phyloP scores from a whole-genome alignment of 92 coral and sea anemone species.

The Epizoanthus rinbou region DNA sequence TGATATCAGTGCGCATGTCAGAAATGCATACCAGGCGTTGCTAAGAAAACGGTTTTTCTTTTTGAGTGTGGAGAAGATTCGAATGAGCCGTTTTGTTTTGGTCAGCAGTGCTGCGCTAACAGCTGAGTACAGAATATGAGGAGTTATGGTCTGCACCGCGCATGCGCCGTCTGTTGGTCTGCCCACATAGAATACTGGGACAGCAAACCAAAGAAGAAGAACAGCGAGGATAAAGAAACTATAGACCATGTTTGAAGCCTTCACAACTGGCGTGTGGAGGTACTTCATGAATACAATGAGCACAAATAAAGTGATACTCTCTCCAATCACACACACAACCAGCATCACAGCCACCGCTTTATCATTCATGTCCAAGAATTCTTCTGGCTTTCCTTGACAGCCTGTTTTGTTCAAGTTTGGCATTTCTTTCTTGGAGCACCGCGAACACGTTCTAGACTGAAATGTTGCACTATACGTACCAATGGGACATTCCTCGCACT shows the following conservation, averaged over 20 bases:
- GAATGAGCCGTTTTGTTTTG: slow-evolving; percentile 89
- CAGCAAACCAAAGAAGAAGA: slow-evolving; percentile 68
- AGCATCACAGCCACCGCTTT: slow-evolving; percentile 55
- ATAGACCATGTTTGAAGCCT: slow-evolving; percentile 79
- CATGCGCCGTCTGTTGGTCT: slow-evolving; percentile 70
- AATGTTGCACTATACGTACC: slow-evolving; percentile 60
- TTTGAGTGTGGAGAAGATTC: slow-evolving; percentile 81
- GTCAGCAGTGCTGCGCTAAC: slow-evolving; percentile 88
- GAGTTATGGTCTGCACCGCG: slow-evolving; percentile 65
- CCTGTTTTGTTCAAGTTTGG: slow-evolving; percentile 64
- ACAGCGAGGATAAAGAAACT: slow-evolving; percentile 73
- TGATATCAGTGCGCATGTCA: slow-evolving; percentile 74
- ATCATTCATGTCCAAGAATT: slow-evolving; percentile 52
- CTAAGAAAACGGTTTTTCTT: slow-evolving; percentile 75
- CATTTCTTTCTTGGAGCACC: slow-evolving; percentile 67
- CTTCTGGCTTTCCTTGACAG: slow-evolving; percentile 69
- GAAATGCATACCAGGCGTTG: slow-evolving; percentile 82
- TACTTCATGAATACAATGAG: slow-evolving; percentile 75
- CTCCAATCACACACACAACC: slow-evolving; percentile 73
- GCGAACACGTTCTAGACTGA: slow-evolving; percentile 55
- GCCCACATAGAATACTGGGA: slow-evolving; percentile 76
- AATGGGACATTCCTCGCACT: slow-evolving; percentile 74
- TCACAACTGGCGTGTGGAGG: slow-evolving; percentile 86
- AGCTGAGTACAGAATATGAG: slow-evolving; percentile 74
- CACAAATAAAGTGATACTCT: slow-evolving; percentile 62